These are phyloP conservation scores for Drosophila nr. fundita DNA, from an alignment of 2,888 invertebrate genomes.

Conservation along the genomic window DNA sequence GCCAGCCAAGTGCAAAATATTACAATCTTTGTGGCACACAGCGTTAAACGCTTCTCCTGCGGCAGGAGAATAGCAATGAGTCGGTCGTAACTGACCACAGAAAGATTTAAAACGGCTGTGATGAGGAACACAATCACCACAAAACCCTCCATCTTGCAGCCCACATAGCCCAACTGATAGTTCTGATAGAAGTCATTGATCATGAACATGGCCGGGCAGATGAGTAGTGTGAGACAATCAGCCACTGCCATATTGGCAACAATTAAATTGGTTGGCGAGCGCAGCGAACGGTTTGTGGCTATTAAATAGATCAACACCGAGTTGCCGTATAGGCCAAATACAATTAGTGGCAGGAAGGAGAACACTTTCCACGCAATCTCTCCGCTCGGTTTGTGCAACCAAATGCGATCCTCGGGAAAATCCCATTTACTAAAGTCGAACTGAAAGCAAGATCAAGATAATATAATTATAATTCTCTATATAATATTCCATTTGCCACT, in stretches of 20 bases:
- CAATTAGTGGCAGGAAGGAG: conserved; percentile 87
- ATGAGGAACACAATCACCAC: conserved; percentile 90
- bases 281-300: conserved; percentile 87
- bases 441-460: conserved; percentile 33
- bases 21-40: conserved; percentile 88
- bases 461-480: background rate
- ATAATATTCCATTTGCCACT: background rate
- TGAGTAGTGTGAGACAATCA: conserved; percentile 88
- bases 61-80: conserved; percentile 92
- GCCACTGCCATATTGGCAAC: conserved; percentile 91
- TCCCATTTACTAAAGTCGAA: conserved; percentile 85
- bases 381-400: conserved; percentile 87
- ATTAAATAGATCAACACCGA: conserved; percentile 88
- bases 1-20: conserved; percentile 89
- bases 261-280: conserved; percentile 90
- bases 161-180: conserved; percentile 89
- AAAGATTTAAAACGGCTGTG: conserved; percentile 91
- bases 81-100: conserved; percentile 92
- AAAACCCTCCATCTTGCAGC: conserved; percentile 92
- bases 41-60: conserved; percentile 89
- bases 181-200: conserved; percentile 91
- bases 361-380: conserved; percentile 88
- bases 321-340: conserved; percentile 89
- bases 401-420: conserved; percentile 87
- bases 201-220: conserved; percentile 92